Base-by-base conservation (phyloP, 2,113 vertebrate species). In the Odocoileus virginianus region DNA sequence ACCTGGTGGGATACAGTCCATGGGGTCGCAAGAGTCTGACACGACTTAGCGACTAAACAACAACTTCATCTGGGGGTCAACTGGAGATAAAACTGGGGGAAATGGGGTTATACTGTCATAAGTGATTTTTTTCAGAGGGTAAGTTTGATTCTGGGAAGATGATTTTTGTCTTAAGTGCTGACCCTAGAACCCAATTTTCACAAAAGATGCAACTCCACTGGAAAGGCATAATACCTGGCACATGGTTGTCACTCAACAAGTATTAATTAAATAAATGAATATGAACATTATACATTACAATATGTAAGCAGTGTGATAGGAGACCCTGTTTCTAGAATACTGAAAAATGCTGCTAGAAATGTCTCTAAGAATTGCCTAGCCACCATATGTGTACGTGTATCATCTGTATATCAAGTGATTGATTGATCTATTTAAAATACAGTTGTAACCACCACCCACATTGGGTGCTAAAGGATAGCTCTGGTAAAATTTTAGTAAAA, bases 181-280 rank as follows among this genome's bases (percentile, higher is more conserved):
- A 85, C n/a, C 17, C 10, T 81, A 45, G 54, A 98, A 85, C 7
- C 11, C 50, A 87, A 45, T 79, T 97, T 97, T 16, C 33, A 71
- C 25, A 52, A 74, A 91, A 91, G 47, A 84, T 79, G 5, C 43
- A 94, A 89, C 23, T 61, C 45, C 17, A 60, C 28, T 85, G 40
- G 50, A 79, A 43, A 91, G 74, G 67, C 36, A 17, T 67, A 81
- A 81, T 79, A 78, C 6, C 55, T 74, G 60, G 40, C 60, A 57
- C 36, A n/a, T 87, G 36, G 43, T 14, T 97, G 54, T 17, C 14
- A 58, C 33, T 64, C 25, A 89, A 55, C 30, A 92, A 86, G 79
- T 87, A 55, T 87, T 81, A 9, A 30, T 47, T 90, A 95, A 67
- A 89, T 90, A 57, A 96, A 81, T 92, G 60, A 94, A 91, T 84